Percentiles rank a stretch among this genome's conserved stretches.
Conservation (phyloP, 1,140 invertebrate species). For the Drosophila ficusphila region DNA sequence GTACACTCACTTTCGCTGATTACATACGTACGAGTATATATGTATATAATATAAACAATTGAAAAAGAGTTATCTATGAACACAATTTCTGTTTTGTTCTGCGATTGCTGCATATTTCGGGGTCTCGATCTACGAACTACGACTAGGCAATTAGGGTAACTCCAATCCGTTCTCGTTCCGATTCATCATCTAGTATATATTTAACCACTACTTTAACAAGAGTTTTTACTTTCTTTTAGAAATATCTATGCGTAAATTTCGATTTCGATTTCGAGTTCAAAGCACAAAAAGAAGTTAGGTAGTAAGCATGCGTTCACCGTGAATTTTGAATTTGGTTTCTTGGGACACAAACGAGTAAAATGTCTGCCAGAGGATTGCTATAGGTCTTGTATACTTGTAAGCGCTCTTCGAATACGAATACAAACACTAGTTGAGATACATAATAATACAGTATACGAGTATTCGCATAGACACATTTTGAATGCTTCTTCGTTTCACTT, state of each 20-base stretch:
- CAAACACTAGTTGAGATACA: constrained; percentile 32
- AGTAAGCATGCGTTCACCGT: constrained; percentile 4
- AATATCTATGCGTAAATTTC: constrained; percentile 52
- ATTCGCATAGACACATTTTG: constrained; percentile 78
- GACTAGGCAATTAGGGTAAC: constrained; percentile 64
- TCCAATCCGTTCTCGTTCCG: constrained; percentile 12
- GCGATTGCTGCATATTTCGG: constrained; percentile 32
- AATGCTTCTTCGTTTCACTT: constrained; percentile 71
- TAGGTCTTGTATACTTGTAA: constrained; percentile 39
- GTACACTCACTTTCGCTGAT: constrained; percentile 29
- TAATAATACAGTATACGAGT: constrained; percentile 58
- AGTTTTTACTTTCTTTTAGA: constrained; percentile 76
- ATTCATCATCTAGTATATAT: constrained; percentile 17
- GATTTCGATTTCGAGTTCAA: constrained; percentile 41
- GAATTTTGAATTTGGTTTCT: constrained; percentile 19
- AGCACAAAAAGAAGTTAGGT: constrained; percentile 35
- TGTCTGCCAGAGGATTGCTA: constrained; percentile 2
- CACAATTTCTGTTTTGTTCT: constrained; percentile 42
- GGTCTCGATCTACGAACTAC: constrained; percentile 47
- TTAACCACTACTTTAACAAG: constrained; percentile 62
- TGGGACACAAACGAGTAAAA: constrained; percentile 8
- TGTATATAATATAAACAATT: constrained; percentile 33
- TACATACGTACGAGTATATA: constrained; percentile 15
- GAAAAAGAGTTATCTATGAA: constrained; percentile 53
- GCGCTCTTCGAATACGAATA: constrained; percentile 51